A percentile compares a stretch with the other conserved stretches of the same genome.
phyloP scores from a whole-genome alignment of 2,888 invertebrate genomes.

The Campoplex nolae region DNA sequence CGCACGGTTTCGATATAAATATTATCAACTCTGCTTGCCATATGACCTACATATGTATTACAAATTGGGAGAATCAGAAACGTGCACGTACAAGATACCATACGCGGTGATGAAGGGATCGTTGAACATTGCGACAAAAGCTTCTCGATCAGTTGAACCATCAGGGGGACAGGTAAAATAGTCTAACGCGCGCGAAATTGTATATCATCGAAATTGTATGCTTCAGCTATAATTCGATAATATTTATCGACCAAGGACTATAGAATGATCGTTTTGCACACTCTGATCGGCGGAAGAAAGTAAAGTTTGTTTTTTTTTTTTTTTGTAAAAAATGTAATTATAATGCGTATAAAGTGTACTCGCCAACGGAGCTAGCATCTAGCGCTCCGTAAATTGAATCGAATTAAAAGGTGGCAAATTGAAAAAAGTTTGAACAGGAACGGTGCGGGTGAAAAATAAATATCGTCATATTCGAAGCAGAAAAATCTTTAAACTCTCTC shows the following conservation, averaged over 20 bases:
- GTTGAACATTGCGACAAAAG: slow-evolving; percentile 9
- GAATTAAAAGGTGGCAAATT: background rate
- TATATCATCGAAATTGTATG: background rate
- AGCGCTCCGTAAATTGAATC: background rate
- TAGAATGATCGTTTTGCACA: background rate
- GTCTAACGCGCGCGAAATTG: background rate
- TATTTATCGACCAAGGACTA: background rate
- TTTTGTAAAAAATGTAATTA: background rate
- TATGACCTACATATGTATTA: slow-evolving; percentile 14
- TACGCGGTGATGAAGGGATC: background rate
- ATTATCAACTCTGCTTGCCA: background rate
- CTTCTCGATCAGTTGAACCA: background rate
- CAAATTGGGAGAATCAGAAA: background rate
- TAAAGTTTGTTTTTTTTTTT: background rate
- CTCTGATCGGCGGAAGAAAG: background rate
- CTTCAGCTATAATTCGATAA: background rate
- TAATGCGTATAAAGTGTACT: background rate
- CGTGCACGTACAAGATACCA: background rate
- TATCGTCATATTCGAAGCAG: background rate
- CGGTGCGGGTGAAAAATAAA: background rate
- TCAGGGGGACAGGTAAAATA: background rate
- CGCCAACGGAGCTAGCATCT: background rate
- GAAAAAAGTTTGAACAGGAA: background rate
- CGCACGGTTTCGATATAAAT: background rate
- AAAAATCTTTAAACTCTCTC: background rate